phyloP scores from a whole-genome alignment of 1,140 invertebrate species.

The Drosophila truncata region DNA sequence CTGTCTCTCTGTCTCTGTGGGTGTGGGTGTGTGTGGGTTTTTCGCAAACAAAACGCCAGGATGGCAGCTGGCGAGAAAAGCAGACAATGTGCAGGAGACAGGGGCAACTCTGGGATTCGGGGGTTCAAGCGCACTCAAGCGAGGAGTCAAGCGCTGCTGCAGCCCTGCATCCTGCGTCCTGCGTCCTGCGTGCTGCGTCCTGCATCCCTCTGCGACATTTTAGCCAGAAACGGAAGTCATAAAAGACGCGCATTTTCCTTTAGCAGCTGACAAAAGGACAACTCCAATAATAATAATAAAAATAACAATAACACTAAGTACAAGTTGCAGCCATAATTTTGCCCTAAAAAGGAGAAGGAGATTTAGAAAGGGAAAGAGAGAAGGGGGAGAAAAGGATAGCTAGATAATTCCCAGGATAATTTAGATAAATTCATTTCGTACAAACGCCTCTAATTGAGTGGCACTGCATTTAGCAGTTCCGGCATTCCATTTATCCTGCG shows the following conservation, averaged over 20 bases:
- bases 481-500: conserved; percentile 38
- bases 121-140: conserved; percentile 49
- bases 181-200: conserved; percentile 6
- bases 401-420: conserved; percentile 74
- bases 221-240: conserved; percentile 78
- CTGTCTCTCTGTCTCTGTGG: conserved; percentile 64
- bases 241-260: conserved; percentile 75
- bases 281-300: conserved; percentile 57
- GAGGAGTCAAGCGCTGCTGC: conserved; percentile 42
- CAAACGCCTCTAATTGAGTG: conserved; percentile 69
- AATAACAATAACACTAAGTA: conserved; percentile 59
- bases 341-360: conserved; percentile 23
- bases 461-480: conserved; percentile 47
- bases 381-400: not conserved
- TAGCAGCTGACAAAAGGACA: conserved; percentile 38
- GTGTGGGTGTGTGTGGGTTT: conserved; percentile 64
- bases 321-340: conserved; percentile 72
- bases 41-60: conserved; percentile 54
- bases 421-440: conserved; percentile 76
- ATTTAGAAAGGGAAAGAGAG: not conserved
- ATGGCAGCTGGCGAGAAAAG: conserved; percentile 13
- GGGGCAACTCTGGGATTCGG: not conserved
- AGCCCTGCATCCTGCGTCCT: conserved; percentile 18
- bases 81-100: conserved; percentile 15
- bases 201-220: conserved; percentile 66